Percentiles rank a stretch among this genome's conserved stretches.
Evolutionary conservation across 2,888 invertebrate genomes (phyloP).

Genomic region (Andricus curvator): DNA sequence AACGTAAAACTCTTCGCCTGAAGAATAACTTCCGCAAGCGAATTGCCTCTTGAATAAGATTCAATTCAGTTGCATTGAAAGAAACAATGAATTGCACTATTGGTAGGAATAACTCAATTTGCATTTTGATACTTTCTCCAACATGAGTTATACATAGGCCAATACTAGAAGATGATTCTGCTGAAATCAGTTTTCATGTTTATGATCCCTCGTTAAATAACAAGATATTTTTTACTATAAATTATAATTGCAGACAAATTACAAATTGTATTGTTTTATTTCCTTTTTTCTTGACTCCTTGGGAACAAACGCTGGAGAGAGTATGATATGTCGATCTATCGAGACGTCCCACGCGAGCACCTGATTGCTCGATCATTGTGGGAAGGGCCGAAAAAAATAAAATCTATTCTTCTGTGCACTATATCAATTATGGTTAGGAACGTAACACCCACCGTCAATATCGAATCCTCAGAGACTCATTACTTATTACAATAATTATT

Average conservation of each 20-base stretch:
- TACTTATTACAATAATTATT: constrained; percentile 25
- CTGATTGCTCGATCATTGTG: constrained; percentile 40
- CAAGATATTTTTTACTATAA: neutral
- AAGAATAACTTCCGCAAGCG: constrained; percentile 22
- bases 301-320: constrained; percentile 1
- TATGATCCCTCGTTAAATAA: constrained; percentile 10
- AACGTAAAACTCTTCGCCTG: neutral
- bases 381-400: constrained; percentile 29
- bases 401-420: constrained; percentile 40
- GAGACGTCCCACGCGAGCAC: constrained; percentile 36
- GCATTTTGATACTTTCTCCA: constrained; percentile 24
- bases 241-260: constrained; percentile 11
- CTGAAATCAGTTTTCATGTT: constrained; percentile 2
- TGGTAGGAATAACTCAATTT: constrained; percentile 17
- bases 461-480: constrained; percentile 15
- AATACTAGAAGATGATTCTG: constrained; percentile 16
- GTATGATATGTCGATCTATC: constrained; percentile 12
- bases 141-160: neutral
- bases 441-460: constrained; percentile 25
- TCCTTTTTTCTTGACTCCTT: neutral
- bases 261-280: neutral
- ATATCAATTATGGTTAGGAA: constrained; percentile 26
- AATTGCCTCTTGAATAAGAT: constrained; percentile 21
- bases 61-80: constrained; percentile 12
- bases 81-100: constrained; percentile 28